phyloP scores from a whole-genome alignment of 2,797 vertebrate genomes.

The Enoplosus armatus region DNA sequence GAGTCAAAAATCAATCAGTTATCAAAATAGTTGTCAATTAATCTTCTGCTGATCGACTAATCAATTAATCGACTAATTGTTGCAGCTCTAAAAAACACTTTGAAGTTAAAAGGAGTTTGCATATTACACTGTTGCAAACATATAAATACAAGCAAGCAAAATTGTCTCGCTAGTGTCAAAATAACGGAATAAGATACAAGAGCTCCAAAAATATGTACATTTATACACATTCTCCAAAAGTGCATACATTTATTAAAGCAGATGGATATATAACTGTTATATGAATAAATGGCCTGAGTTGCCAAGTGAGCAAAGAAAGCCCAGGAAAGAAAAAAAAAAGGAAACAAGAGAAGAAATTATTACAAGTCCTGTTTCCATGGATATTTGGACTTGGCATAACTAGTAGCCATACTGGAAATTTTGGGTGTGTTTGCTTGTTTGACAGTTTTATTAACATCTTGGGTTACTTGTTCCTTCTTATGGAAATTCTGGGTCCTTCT shows the following conservation, averaged over 20 bases:
- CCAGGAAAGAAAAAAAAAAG: not conserved
- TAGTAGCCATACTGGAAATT: slow-evolving; percentile 25
- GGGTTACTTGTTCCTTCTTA: slow-evolving; percentile 28
- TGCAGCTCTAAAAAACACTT: not conserved
- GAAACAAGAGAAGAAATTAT: not conserved
- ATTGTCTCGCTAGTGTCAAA: not conserved
- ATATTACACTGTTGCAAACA: not conserved
- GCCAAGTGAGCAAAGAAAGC: slow-evolving; percentile 9
- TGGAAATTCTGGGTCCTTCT: slow-evolving; percentile 30
- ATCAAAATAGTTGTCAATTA: not conserved
- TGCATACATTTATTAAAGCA: not conserved
- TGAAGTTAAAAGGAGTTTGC: not conserved
- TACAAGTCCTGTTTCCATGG: slow-evolving; percentile 36
- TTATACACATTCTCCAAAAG: not conserved
- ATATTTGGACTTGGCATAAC: slow-evolving; percentile 38
- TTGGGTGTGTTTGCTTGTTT: slow-evolving; percentile 31
- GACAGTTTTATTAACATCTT: slow-evolving; percentile 48
- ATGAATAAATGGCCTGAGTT: not conserved
- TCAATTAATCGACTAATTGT: not conserved
- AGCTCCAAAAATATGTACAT: not conserved
- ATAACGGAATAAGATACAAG: not conserved
- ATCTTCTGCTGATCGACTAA: not conserved
- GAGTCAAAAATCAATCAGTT: too few relatives aligned
- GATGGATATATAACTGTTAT: not conserved
- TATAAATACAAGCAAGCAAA: not conserved